Evolutionary conservation across 2,113 vertebrate genomes (phyloP), one percentile per base, ranked within the genome.

Genomic region (Lagopus muta): DNA sequence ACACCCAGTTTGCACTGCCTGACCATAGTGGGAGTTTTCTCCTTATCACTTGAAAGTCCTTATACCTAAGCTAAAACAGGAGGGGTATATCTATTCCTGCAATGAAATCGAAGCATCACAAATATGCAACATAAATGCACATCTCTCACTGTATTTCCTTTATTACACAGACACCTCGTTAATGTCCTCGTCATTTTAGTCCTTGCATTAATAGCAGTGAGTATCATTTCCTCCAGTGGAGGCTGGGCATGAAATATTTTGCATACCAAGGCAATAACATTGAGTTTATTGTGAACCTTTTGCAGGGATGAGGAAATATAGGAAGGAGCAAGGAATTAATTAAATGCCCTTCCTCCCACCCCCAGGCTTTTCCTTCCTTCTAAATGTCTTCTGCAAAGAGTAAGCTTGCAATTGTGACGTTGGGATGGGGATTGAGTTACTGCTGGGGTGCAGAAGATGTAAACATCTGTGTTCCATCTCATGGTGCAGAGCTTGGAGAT

Each of bases 181-280:
- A 83, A 89, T 86, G 62, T 40, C 62, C n/a, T 86, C 73, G 67
- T 91, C 82, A 72, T 81, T 93, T 96, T 78, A 92, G 61, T 78
- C 82, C 65, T 86, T 27, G 73, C 82, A 75, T 91, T 89, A 89
- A 88, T 78, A 91, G 91, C 65, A 74, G 58, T 36, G 85, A 86
- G 75, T 47, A 91, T 11, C 20, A 38, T 86, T 92, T 92, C 85
- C 57, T 75, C 30, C 57, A 22, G 52, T 74, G 57, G 55, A 88
- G 40, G 47, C 32, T 67, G 38, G 25, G 40, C 86, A 92, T 77
- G 88, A 86, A 78, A 92, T 69, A 81, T 89, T 69, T 88, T 88
- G 47, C 91, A 91, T 89, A 85, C 65, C 52, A 88, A 88, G 88
- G 57, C 47, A 52, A 28, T 95, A 81, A 88, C 24, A n/a, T 78